Conservation (phyloP, 2,888 invertebrate genomes). For the Halictus ligatus region DNA sequence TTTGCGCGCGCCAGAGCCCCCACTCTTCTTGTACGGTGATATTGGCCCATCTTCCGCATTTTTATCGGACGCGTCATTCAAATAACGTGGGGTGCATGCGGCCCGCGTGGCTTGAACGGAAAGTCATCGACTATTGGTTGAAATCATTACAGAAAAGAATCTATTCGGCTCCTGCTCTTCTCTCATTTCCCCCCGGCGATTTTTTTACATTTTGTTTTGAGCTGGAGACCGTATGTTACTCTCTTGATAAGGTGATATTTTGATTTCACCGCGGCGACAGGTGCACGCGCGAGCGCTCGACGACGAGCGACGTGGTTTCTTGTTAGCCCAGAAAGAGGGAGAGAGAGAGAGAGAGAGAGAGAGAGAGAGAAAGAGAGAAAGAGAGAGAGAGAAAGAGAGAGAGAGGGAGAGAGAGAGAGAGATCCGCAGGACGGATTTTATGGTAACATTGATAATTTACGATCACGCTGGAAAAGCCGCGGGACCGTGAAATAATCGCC, state of each 20-base stretch:
- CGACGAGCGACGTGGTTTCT: slow-evolving; percentile 33
- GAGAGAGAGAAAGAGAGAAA: neutral
- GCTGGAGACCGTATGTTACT: slow-evolving; percentile 13
- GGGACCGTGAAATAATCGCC: slow-evolving; percentile 44
- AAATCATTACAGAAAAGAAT: neutral
- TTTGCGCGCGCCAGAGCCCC: neutral
- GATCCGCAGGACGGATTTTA: slow-evolving; percentile 33
- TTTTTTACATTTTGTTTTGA: neutral
- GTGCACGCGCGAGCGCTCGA: slow-evolving; percentile 27
- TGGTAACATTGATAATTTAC: slow-evolving; percentile 55
- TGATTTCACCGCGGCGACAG: slow-evolving; percentile 54
- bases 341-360: neutral
- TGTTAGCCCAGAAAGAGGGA: neutral
- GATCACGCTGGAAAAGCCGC: slow-evolving; percentile 50
- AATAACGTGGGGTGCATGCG: too few relatives aligned
- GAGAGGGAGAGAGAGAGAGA: neutral
- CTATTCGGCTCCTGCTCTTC: neutral
- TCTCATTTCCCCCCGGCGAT: neutral
- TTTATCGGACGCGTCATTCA: neutral
- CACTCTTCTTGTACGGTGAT: neutral
- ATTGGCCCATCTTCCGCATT: neutral
- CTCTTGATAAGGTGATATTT: slow-evolving; percentile 50
- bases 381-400: neutral
- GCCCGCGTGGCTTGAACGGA: too few relatives aligned
- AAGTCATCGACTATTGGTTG: neutral